Evolutionary conservation across 2,888 invertebrate species (phyloP).

Genomic region (Micropterix aruncella): DNA sequence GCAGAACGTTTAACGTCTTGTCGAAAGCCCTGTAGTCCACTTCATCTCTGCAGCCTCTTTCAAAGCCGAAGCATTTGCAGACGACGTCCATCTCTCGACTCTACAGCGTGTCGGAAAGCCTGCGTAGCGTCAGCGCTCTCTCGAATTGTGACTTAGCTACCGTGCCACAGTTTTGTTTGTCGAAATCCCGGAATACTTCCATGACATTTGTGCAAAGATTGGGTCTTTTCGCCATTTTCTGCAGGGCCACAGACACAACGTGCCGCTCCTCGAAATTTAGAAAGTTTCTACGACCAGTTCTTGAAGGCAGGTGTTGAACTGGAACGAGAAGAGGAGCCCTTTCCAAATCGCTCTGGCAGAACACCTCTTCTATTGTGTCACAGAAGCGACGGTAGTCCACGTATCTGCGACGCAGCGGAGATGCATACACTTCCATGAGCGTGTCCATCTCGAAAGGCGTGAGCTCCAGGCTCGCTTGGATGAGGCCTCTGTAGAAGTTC

Average conservation of each 20-base stretch:
- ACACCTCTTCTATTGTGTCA: slow-evolving; percentile 52
- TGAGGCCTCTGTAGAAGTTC: slow-evolving; percentile 59
- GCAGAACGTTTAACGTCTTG: slow-evolving; percentile 48
- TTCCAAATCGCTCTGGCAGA: slow-evolving; percentile 48
- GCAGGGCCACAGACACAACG: slow-evolving; percentile 46
- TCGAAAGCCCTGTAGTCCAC: slow-evolving; percentile 59
- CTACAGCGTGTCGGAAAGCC: slow-evolving; percentile 47
- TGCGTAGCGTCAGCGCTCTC: slow-evolving; percentile 48
- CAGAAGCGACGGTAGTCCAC: slow-evolving; percentile 57
- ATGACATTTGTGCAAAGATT: slow-evolving; percentile 54
- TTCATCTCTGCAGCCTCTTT: slow-evolving; percentile 39
- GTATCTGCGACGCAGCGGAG: slow-evolving; percentile 41
- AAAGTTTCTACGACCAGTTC: slow-evolving; percentile 47
- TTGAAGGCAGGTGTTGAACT: slow-evolving; percentile 52
- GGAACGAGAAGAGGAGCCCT: slow-evolving; percentile 55
- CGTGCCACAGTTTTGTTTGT: slow-evolving; percentile 51
- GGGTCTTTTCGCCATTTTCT: slow-evolving; percentile 49
- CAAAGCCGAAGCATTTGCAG: slow-evolving; percentile 59
- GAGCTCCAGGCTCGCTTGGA: slow-evolving; percentile 48
- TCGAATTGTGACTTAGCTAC: slow-evolving; percentile 47
- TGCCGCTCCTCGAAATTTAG: slow-evolving; percentile 62
- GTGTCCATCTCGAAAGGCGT: slow-evolving; percentile 53
- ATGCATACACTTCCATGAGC: slow-evolving; percentile 55
- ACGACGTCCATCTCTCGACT: slow-evolving; percentile 53
- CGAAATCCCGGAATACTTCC: slow-evolving; percentile 58